A percentile compares a stretch with the other conserved stretches of the same genome.
phyloP scores from a whole-genome alignment of 2,797 vertebrate species.

The Enteromius paludinosus region DNA sequence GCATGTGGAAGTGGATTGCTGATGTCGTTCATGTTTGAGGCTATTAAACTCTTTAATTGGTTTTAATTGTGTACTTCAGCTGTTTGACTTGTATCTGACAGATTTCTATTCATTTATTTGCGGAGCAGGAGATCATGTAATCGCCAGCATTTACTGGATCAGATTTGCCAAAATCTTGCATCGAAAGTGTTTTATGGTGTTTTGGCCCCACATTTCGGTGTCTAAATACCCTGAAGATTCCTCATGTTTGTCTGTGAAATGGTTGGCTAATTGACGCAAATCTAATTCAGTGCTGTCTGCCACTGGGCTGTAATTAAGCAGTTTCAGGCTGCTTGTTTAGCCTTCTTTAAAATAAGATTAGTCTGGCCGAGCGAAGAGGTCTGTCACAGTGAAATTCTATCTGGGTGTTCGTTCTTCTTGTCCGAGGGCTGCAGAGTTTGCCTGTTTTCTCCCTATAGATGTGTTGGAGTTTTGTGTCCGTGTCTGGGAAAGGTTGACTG shows the following conservation, averaged over 20 bases:
- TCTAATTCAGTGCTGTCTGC: constrained; percentile 20
- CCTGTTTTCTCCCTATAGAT: constrained; percentile 28
- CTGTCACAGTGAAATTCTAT: constrained; percentile 40
- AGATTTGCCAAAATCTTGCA: constrained; percentile 14
- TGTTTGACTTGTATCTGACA: constrained; percentile 5
- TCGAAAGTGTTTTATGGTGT: constrained; percentile 1
- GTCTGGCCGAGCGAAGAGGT: constrained; percentile 3
- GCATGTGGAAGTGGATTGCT: neutral
- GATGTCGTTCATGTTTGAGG: neutral
- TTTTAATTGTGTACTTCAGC: constrained; percentile 28
- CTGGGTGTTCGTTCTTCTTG: constrained; percentile 42
- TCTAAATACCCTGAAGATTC: constrained; percentile 23
- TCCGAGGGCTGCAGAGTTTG: constrained; percentile 4
- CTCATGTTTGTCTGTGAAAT: constrained; percentile 49
- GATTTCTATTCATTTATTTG: neutral
- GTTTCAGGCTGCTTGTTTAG: constrained; percentile 50
- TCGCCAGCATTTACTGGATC: neutral
- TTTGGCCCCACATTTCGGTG: constrained; percentile 56
- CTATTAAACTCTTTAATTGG: constrained; percentile 18
- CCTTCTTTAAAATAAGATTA: constrained; percentile 45
- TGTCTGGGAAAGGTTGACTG: constrained; percentile 59
- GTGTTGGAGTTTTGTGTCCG: constrained; percentile 46
- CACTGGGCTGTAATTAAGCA: constrained; percentile 50
- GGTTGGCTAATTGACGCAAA: constrained; percentile 39
- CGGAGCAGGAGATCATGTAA: neutral